Evolutionary conservation across 2,888 invertebrate species (phyloP).

Genomic region (Lobophora halterata): DNA sequence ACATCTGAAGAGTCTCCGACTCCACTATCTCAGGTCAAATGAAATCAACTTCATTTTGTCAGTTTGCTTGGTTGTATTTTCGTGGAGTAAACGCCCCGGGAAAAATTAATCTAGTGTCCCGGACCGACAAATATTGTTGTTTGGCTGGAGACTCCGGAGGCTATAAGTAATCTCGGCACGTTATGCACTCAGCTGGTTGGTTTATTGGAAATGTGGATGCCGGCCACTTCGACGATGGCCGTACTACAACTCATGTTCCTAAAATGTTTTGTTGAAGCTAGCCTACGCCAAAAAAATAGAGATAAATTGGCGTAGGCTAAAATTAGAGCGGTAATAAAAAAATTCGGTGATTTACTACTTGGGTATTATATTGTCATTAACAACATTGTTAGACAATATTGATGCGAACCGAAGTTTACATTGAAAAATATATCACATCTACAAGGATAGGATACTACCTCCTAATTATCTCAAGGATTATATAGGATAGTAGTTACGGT

Average conservation of each 20-base stretch:
- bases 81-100: conserved; percentile 57
- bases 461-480: too few relatives aligned
- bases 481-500: conserved; percentile 33
- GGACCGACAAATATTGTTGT: conserved; percentile 73
- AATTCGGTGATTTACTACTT: too few relatives aligned
- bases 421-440: too few relatives aligned
- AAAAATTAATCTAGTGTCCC: conserved; percentile 74
- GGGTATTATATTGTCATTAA: too few relatives aligned
- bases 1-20: conserved; percentile 10
- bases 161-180: conserved; percentile 74
- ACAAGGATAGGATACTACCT: too few relatives aligned
- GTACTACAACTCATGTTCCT: conserved; percentile 43
- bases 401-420: too few relatives aligned
- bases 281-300: too few relatives aligned
- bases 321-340: too few relatives aligned
- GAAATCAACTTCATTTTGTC: conserved; percentile 30
- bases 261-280: conserved; percentile 39
- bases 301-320: too few relatives aligned
- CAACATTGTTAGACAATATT: too few relatives aligned
- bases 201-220: conserved; percentile 71
- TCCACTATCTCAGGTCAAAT: conserved; percentile 22
- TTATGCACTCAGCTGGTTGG: conserved; percentile 66
- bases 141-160: conserved; percentile 57
- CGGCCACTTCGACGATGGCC: too few relatives aligned
- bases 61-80: conserved; percentile 39